phyloP scores from a whole-genome alignment of 1,140 invertebrate species.

The Pseudobourletiella spinata region DNA sequence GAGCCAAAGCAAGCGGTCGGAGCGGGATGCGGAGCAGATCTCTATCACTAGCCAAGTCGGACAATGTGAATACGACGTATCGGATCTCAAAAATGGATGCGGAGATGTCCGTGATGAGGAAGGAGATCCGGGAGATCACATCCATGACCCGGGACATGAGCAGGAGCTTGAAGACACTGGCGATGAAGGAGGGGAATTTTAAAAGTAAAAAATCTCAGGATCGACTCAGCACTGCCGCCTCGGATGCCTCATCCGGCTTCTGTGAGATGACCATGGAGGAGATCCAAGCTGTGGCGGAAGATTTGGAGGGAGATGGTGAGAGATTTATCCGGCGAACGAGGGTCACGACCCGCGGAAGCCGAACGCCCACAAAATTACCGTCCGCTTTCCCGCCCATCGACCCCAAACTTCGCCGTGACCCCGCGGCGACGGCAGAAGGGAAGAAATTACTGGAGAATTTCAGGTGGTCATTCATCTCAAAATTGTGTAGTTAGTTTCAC shows the following conservation, averaged over 20 bases:
- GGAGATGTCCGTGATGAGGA: not conserved
- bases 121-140: not conserved
- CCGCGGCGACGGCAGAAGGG: not conserved
- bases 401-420: not conserved
- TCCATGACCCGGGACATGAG: not conserved
- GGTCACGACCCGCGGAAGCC: too few species aligned
- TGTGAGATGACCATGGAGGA: slow-evolving; percentile 5
- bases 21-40: too few species aligned
- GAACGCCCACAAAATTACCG: not conserved
- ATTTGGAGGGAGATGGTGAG: not conserved
- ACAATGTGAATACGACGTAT: too few species aligned
- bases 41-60: too few species aligned
- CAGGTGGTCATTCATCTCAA: too few species aligned
- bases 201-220: not conserved
- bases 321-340: not conserved
- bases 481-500: too few species aligned
- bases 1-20: too few species aligned
- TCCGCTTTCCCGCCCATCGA: not conserved
- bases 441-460: not conserved
- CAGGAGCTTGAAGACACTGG: not conserved
- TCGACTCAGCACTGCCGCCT: not conserved
- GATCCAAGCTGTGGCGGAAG: not conserved
- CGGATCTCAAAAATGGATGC: slow-evolving; percentile 2
- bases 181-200: not conserved
- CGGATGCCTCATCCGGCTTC: not conserved